Conservation (phyloP, 2,888 invertebrate genomes). For the Choristoneura rosaceana region DNA sequence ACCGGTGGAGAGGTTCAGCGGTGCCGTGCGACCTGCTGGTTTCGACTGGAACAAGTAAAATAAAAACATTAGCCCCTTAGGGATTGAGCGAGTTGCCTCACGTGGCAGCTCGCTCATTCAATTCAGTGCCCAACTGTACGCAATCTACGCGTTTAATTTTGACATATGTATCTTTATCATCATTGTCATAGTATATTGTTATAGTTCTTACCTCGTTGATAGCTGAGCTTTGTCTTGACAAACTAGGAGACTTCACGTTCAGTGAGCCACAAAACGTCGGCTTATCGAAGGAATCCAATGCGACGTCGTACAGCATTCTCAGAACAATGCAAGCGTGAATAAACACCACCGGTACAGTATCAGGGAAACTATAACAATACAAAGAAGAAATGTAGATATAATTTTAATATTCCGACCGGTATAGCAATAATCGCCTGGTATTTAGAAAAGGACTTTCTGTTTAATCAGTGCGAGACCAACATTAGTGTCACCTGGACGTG, state of each 20-base stretch:
- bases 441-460: too few species aligned
- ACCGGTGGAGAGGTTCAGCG: constrained; percentile 91
- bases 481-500: too few species aligned
- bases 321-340: constrained; percentile 94
- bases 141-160: too few species aligned
- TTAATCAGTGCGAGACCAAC: too few species aligned
- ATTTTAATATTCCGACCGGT: not conserved
- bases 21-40: constrained; percentile 87
- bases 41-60: constrained; percentile 58
- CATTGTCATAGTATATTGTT: too few species aligned
- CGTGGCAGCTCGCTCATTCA: too few species aligned
- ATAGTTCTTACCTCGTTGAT: constrained; percentile 84
- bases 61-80: not conserved
- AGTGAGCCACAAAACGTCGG: constrained; percentile 89
- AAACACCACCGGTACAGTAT: constrained; percentile 90
- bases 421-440: too few species aligned
- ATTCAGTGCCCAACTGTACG: too few species aligned
- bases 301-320: constrained; percentile 96
- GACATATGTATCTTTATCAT: too few species aligned
- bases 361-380: constrained; percentile 85
- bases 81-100: too few species aligned
- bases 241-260: constrained; percentile 87
- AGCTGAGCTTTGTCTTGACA: constrained; percentile 85
- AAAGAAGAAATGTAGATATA: not conserved
- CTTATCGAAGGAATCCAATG: constrained; percentile 97